phyloP scores from a whole-genome alignment of 64 coral and sea anemone species.

The Catalaphyllia jardinei region DNA sequence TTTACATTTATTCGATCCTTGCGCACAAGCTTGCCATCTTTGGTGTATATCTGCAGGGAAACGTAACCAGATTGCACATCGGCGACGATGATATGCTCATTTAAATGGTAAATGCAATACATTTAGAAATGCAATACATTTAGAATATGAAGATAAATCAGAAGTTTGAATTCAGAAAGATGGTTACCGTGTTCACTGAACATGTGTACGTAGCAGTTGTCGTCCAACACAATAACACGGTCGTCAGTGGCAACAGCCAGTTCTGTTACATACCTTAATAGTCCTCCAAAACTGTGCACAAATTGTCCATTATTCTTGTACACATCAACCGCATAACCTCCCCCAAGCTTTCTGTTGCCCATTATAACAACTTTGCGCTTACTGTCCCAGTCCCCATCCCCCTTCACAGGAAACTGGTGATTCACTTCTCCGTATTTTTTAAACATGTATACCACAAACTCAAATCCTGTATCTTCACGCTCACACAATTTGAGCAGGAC shows the following conservation, averaged over 20 bases:
- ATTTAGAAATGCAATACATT: not conserved
- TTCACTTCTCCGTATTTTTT: not conserved
- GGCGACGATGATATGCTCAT: not conserved
- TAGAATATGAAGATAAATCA: not conserved
- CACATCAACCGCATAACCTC: not conserved
- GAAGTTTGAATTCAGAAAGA: not conserved
- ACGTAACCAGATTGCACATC: too few species aligned
- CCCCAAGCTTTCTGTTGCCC: fast-evolving
- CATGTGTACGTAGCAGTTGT: not conserved
- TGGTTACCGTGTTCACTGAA: not conserved
- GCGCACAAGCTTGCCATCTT: too few species aligned
- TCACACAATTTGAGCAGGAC: not conserved
- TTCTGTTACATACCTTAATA: not conserved
- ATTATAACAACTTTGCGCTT: not conserved
- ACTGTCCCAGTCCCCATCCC: not conserved
- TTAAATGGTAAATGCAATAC: not conserved
- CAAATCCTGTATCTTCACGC: too few species aligned
- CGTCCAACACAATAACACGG: constrained; percentile 5
- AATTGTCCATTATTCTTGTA: not conserved
- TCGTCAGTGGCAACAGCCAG: not conserved
- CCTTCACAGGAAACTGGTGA: constrained; percentile 24
- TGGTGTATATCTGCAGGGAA: too few species aligned
- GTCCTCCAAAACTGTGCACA: not conserved
- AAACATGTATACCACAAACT: too few species aligned
- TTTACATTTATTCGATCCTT: too few species aligned